A percentile compares a stretch with the other conserved stretches of the same genome.
Conservation (phyloP, 2,888 invertebrate species). For the Spodoptera exigua region DNA sequence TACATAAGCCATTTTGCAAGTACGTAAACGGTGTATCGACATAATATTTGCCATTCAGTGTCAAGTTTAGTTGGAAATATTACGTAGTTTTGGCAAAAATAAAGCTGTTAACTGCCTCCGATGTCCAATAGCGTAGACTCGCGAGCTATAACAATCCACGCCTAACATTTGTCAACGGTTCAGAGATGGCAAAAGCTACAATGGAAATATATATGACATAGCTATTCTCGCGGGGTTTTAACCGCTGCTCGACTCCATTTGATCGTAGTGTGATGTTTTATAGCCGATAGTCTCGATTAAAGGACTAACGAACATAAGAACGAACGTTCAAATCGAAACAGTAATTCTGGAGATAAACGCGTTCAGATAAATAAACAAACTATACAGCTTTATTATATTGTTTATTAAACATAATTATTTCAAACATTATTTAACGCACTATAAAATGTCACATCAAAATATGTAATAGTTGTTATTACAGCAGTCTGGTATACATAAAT, state of each 20-base stretch:
- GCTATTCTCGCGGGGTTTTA: no score
- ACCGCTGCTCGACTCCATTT: no score
- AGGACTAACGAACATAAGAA: no score
- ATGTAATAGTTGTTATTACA: slow-evolving; percentile 20
- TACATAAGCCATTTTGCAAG: slow-evolving; percentile 10
- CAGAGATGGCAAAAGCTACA: slow-evolving; percentile 2
- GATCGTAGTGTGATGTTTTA: no score
- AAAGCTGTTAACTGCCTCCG: slow-evolving; percentile 23
- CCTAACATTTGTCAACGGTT: slow-evolving; percentile 15
- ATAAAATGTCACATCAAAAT: no score
- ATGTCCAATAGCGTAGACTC: slow-evolving; percentile 9
- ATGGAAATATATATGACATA: slow-evolving; percentile 22
- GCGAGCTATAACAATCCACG: slow-evolving; percentile 7
- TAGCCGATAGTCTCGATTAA: no score
- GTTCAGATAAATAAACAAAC: no score
- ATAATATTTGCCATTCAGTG: slow-evolving; percentile 21
- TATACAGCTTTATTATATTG: no score
- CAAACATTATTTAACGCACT: no score
- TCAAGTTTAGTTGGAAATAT: slow-evolving; percentile 24
- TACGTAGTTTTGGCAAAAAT: slow-evolving; percentile 35
- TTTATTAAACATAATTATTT: no score
- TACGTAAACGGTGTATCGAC: slow-evolving; percentile 1
- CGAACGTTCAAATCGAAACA: no score
- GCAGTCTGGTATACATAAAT: background rate
- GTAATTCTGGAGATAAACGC: no score